phyloP scores from a whole-genome alignment of 2,113 vertebrate species.

The Mola mola region DNA sequence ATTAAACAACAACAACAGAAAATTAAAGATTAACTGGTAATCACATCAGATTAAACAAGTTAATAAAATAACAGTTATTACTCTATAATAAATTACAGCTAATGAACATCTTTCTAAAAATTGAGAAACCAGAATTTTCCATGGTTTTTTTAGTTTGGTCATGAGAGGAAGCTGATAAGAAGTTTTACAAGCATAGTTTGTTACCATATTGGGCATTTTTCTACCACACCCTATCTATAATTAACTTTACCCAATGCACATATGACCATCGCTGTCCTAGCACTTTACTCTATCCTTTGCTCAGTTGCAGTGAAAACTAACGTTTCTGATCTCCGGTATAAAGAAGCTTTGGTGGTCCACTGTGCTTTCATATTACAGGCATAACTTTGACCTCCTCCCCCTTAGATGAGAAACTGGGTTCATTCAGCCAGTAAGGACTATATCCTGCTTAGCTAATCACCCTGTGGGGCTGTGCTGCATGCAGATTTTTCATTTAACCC shows the following conservation, averaged over 20 bases:
- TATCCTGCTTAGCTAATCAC: constrained; percentile 68
- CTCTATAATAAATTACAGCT: too few species aligned
- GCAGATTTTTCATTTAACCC: constrained; percentile 64
- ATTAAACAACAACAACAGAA: too few species aligned
- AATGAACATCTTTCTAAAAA: too few species aligned
- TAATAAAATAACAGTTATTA: too few species aligned
- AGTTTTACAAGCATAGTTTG: too few species aligned
- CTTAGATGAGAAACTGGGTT: constrained; percentile 7
- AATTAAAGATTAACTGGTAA: too few species aligned
- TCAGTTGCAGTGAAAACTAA: not conserved
- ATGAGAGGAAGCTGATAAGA: too few species aligned
- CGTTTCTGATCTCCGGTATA: constrained; percentile 30
- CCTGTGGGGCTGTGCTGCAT: constrained; percentile 39
- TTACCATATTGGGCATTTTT: too few species aligned
- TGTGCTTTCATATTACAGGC: constrained; percentile 1
- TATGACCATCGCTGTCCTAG: not conserved
- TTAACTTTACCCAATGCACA: not conserved
- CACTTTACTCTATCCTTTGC: not conserved
- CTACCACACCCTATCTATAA: not conserved
- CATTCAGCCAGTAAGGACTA: constrained; percentile 14
- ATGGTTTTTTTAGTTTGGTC: too few species aligned
- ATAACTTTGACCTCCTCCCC: constrained; percentile 2
- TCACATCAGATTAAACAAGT: too few species aligned
- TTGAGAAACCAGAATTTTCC: too few species aligned
- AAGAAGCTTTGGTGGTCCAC: not conserved